Evolutionary conservation across 2,113 vertebrate genomes (phyloP).

Genomic region (Phoxinus phoxinus): DNA sequence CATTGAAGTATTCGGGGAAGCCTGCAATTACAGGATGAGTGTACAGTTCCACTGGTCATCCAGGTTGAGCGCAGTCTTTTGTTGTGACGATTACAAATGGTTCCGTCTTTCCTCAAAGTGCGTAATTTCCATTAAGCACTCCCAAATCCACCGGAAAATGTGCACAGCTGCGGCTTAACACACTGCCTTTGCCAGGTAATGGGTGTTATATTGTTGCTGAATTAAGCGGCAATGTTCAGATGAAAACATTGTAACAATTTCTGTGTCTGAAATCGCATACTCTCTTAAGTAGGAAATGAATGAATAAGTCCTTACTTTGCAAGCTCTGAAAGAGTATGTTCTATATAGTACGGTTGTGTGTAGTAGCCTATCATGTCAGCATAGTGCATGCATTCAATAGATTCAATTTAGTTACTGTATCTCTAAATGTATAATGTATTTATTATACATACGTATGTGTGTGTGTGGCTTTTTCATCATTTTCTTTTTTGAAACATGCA

Average conservation of each 20-base stretch:
- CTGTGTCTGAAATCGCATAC: no score
- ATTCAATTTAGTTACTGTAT: not conserved
- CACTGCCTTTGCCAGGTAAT: not conserved
- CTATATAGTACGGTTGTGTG: no score
- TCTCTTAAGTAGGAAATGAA: no score
- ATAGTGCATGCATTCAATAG: not conserved
- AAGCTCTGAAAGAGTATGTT: no score
- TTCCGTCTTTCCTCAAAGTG: slow-evolving; percentile 52
- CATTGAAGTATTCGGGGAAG: slow-evolving; percentile 49
- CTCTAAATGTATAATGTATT: not conserved
- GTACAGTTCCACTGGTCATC: slow-evolving; percentile 56
- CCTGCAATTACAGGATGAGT: slow-evolving; percentile 63
- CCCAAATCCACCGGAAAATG: slow-evolving; percentile 52
- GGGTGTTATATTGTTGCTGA: not conserved
- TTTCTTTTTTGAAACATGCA: not conserved
- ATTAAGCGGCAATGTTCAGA: not conserved
- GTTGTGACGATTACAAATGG: slow-evolving; percentile 60
- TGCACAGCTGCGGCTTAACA: slow-evolving; percentile 13
- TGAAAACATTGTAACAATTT: not conserved
- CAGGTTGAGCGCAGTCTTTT: slow-evolving; percentile 47
- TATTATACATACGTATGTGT: not conserved
- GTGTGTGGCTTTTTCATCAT: not conserved
- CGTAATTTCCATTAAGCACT: slow-evolving; percentile 49
- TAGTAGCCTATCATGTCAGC: no score
- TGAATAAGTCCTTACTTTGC: no score